phyloP scores from a whole-genome alignment of 2,113 vertebrate species.

The Litocranius walleri region DNA sequence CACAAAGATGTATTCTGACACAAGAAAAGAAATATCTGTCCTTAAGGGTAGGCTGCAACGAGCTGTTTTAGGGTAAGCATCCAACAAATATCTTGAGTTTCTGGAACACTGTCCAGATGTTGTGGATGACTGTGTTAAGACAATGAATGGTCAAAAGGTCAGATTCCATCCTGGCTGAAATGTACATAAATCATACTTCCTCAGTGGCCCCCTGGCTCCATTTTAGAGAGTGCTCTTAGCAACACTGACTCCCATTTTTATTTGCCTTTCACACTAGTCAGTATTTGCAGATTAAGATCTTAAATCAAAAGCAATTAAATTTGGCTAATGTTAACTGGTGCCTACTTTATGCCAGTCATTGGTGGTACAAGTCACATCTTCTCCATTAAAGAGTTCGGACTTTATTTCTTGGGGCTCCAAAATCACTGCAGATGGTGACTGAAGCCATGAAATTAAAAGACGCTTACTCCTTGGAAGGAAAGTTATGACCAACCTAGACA shows the following conservation, averaged over 20 bases:
- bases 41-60: not conserved
- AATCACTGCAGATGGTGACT: too few relatives aligned
- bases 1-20: not conserved
- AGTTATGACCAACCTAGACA: too few relatives aligned
- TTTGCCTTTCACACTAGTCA: not conserved
- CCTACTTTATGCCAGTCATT: not conserved
- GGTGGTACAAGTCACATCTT: not conserved
- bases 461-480: too few relatives aligned
- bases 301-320: conserved; percentile 16
- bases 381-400: not conserved
- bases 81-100: not conserved
- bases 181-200: not conserved
- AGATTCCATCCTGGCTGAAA: not conserved
- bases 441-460: too few relatives aligned
- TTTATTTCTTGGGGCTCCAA: too few relatives aligned
- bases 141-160: not conserved
- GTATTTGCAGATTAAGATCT: conserved; percentile 23
- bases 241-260: not conserved
- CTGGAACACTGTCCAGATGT: not conserved
- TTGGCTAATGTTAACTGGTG: not conserved
- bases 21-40: not conserved
- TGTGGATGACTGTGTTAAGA: not conserved
- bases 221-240: not conserved
- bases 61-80: not conserved
- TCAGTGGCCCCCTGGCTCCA: not conserved